Percentiles rank a stretch among this genome's conserved stretches.
Conservation (phyloP, 1,140 invertebrate genomes). For the Campoletis sonorensis region DNA sequence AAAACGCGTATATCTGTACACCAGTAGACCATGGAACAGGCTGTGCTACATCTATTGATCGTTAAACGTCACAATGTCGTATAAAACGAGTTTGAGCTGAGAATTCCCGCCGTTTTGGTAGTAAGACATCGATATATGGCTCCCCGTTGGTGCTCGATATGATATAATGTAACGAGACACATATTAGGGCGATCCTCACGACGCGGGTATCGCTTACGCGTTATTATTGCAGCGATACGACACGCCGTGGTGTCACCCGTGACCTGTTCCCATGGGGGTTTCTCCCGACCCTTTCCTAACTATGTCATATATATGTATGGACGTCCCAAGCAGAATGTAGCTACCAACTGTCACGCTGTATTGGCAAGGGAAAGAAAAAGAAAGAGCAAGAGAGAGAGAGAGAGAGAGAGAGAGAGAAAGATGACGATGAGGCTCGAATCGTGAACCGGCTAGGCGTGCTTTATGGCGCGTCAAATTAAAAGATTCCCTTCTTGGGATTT, state of each 20-base stretch:
- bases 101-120: background rate
- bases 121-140: background rate
- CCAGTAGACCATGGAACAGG: background rate
- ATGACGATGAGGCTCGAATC: conserved; percentile 53
- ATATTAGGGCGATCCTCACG: conserved; percentile 28
- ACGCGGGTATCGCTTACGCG: conserved; percentile 71
- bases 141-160: conserved; percentile 30
- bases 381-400: background rate
- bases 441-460: conserved; percentile 72
- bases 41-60: background rate
- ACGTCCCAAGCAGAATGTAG: conserved; percentile 38
- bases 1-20: conserved; percentile 8
- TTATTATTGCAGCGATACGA: conserved; percentile 77
- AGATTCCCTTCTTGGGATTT: conserved; percentile 72
- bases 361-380: conserved; percentile 23
- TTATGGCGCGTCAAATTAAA: conserved; percentile 78
- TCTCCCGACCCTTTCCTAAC: conserved; percentile 65
- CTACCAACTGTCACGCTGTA: conserved; percentile 54
- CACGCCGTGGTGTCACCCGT: conserved; percentile 73
- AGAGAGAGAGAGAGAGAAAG: conserved; percentile 35
- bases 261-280: conserved; percentile 70
- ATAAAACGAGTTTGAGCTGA: background rate
- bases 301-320: conserved; percentile 69
- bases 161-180: conserved; percentile 46
- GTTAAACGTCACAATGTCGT: conserved; percentile 4